Evolutionary conservation across 2,113 vertebrate species (phyloP), one percentile per base, ranked within the genome.

Genomic region (Vanacampus margaritifer): DNA sequence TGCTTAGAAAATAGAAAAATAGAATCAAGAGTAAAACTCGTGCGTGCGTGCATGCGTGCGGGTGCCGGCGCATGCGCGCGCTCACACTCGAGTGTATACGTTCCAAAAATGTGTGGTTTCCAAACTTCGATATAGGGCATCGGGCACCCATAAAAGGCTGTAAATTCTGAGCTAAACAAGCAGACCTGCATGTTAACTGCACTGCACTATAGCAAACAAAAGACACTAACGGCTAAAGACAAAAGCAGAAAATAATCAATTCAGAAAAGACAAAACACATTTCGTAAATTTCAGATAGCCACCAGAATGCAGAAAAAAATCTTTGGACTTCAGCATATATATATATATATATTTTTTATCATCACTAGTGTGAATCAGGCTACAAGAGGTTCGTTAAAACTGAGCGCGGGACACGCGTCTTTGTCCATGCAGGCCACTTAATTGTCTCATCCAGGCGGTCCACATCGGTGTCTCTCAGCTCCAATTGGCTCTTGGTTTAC

Each of bases 251-350:
- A 17, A 14, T 16, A 45, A 45, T 45, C 10, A 13, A 45, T 45
- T 45, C 43, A 45, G 43, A 45, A 46, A 41, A 41, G 39, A 41
- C 12, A 41, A 41, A 41, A 41, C 12, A 41, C 39, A 41, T 41
- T 41, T 41, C 12, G 10, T 41, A 41, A 41, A 41, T 41, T 41
- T 12, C 12, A 11, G 9, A 41, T 10, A 9, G 39, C 39, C 39
- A 69, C 89, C 92, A 93, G 89, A 94, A 94, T 94, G 93, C 93
- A 95, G 92, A 94, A 85, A 91, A 91, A 92, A 46, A 7, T 95
- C 95, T 97, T 96, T 98, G 94, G 95, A 93, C 92, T 93, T 95
- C 86, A 96, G 95, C 95, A 11, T 51, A 92, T 80, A 88, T 84
- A n/a, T n/a, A n/a, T n/a, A n/a, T n/a, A n/a, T n/a, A n/a, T n/a